Base-by-base conservation (phyloP, 2,113 vertebrate species). In the Anguilla japonica region DNA sequence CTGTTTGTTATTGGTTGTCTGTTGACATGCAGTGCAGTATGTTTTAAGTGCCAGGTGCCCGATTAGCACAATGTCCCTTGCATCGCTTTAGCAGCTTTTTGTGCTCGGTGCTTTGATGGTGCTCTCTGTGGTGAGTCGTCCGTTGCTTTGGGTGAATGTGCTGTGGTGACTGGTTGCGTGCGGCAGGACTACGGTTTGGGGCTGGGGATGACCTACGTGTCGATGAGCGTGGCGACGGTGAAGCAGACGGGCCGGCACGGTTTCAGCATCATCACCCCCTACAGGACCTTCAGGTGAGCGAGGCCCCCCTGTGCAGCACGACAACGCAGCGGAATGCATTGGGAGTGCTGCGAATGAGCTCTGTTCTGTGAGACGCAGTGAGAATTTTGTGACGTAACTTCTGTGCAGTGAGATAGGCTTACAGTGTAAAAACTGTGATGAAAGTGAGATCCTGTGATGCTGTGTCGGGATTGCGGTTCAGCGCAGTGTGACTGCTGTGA, bases 181-280 rank as follows among this genome's bases (percentile, higher is more conserved):
- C 57, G 57, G 3, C 85, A 94, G 56, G 87, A 93, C 84, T 96
- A 92, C 85, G 91, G 86, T 88, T 84, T 95, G 85, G 95, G 95
- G 8, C 71, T 96, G 0, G 95, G 95, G 57, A 95, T 92, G 50
- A 94, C 89, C 80, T 82, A 83, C 0, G 88, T 96, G 15, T 93
- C 93, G 29, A 93, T 96, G 89, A 95, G 93, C 0, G 87, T 95
- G 67, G 95, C 95, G 0, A 84, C 89, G 0, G 94, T 95, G 20
- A 95, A 93, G 81, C 22, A 88, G 0, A 91, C 84, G 0, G 95
- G 94, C 9, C 94, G 91, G 83, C 94, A 94, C 83, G 90, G 86
- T 0, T 95, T 96, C n/a, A 87, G 53, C 60, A 93, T 96, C 80
- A 92, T 93, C 85, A 95, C 94, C 0, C 96, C 96, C 0, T 95